phyloP scores from a whole-genome alignment of 2,888 invertebrate genomes.

The Ceratothoa steindachneri region DNA sequence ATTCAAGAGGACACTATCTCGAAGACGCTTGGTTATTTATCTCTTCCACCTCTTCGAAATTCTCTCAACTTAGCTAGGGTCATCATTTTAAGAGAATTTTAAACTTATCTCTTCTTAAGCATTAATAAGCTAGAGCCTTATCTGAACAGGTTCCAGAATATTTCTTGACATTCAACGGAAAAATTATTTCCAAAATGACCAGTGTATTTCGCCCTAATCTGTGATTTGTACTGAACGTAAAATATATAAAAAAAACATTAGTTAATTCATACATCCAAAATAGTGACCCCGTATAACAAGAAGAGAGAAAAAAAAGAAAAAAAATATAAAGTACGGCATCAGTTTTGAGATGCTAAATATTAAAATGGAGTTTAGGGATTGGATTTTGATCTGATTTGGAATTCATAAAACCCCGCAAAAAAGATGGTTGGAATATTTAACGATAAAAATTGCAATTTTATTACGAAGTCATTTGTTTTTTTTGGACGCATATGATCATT shows the following conservation, averaged over 20 bases:
- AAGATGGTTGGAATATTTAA: not conserved
- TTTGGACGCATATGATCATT: not conserved
- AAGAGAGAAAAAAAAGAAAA: too few species aligned
- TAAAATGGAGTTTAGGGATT: too few species aligned
- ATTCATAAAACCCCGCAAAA: not conserved
- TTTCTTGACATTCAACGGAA: too few species aligned
- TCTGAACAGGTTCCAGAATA: too few species aligned
- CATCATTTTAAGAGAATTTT: not conserved
- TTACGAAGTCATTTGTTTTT: not conserved
- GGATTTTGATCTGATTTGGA: not conserved
- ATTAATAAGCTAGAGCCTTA: not conserved
- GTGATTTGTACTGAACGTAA: too few species aligned
- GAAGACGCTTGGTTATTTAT: conserved; percentile 3
- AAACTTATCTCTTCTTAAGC: not conserved
- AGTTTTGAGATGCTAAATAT: too few species aligned
- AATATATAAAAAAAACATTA: too few species aligned
- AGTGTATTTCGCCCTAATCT: too few species aligned
- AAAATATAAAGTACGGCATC: too few species aligned
- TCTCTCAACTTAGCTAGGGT: not conserved
- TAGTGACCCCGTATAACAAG: too few species aligned
- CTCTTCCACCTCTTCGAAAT: not conserved
- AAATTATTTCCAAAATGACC: too few species aligned
- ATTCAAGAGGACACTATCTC: conserved; percentile 5
- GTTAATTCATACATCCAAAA: too few species aligned
- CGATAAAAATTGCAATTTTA: not conserved